Evolutionary conservation across 2,113 vertebrate species (phyloP).

Genomic region (Illadopsis cleaveri): DNA sequence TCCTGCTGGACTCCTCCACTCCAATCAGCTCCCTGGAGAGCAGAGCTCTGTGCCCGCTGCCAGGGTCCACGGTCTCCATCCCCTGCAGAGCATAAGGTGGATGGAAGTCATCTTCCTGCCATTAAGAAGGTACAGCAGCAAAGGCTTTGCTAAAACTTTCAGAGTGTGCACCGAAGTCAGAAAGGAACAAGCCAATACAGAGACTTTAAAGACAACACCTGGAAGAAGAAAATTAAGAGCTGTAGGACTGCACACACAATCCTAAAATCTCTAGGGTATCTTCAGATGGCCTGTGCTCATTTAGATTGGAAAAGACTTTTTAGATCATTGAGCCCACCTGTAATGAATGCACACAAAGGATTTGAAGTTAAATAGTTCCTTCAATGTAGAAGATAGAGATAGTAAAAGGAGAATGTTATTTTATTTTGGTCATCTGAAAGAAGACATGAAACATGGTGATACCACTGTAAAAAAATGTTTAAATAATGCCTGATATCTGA

Average conservation of each 20-base stretch:
- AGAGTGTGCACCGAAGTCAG: background rate
- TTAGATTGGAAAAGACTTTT: background rate
- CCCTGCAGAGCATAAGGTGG: background rate
- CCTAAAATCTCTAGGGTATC: background rate
- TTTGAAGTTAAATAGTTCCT: background rate
- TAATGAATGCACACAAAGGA: background rate
- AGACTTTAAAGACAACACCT: background rate
- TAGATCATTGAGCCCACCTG: background rate
- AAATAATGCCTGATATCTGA: background rate
- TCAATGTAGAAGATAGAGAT: background rate
- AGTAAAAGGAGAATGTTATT: background rate
- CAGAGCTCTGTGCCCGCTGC: background rate
- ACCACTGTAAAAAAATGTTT: background rate
- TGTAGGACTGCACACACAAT: background rate
- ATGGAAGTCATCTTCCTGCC: background rate
- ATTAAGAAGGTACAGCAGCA: background rate
- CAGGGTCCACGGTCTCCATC: background rate
- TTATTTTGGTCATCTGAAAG: background rate
- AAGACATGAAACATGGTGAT: background rate
- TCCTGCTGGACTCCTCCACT: background rate
- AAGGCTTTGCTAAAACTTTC: background rate
- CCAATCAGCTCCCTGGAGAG: background rate
- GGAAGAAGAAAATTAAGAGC: background rate
- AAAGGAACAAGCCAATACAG: rapidly evolving
- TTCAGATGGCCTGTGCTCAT: background rate